These are phyloP conservation scores for Acromyrmex echinatior DNA, from an alignment of 1,140 invertebrate species.

Conservation along the genomic window DNA sequence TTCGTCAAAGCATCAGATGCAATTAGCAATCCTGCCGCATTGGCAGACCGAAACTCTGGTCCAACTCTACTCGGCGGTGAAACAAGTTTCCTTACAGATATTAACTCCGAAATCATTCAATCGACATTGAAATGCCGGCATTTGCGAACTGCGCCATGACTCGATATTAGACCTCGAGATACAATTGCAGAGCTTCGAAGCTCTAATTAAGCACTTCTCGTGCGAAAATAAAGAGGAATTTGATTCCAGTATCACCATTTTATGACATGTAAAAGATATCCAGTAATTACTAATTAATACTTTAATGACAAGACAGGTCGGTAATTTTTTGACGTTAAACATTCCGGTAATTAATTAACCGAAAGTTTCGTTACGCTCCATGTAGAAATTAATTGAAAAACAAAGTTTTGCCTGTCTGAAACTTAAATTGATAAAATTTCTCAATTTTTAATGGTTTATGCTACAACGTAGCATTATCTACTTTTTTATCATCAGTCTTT, in stretches of 20 bases:
- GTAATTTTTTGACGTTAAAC: constrained; percentile 16
- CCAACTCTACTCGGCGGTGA: constrained; percentile 53
- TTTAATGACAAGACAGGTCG: neutral
- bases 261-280: neutral
- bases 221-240: neutral
- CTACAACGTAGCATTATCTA: neutral
- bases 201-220: constrained; percentile 38
- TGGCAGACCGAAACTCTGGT: constrained; percentile 38
- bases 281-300: constrained; percentile 21
- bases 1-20: constrained; percentile 59
- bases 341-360: constrained; percentile 7
- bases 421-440: constrained; percentile 32
- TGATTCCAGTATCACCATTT: neutral
- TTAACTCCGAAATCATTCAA: constrained; percentile 65
- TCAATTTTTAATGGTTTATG: constrained; percentile 9
- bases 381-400: constrained; percentile 31
- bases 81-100: constrained; percentile 62
- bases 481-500: neutral
- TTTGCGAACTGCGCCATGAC: constrained; percentile 37
- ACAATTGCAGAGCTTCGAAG: constrained; percentile 40
- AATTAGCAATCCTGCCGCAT: constrained; percentile 53
- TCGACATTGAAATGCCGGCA: constrained; percentile 58
- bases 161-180: constrained; percentile 39
- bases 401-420: constrained; percentile 9
- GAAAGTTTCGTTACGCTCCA: constrained; percentile 9